Evolutionary conservation across 1,140 invertebrate species (phyloP).

Genomic region (Stenopsyche tienmushanensis): DNA sequence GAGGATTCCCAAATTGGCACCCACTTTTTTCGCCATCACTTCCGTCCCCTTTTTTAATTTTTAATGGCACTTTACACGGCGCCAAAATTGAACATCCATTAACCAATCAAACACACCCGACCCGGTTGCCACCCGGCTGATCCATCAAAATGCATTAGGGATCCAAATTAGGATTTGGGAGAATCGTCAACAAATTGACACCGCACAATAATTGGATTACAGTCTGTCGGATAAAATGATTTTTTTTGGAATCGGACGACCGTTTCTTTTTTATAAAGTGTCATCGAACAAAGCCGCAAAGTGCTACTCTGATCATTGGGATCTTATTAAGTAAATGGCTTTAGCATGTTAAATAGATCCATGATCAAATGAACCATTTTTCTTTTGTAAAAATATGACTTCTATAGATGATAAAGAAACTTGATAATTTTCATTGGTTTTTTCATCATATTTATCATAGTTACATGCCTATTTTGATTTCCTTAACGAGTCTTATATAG

Average conservation of each 20-base stretch:
- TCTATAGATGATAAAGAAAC: too few relatives aligned
- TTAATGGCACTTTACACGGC: conserved; percentile 20
- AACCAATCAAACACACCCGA: conserved; percentile 34
- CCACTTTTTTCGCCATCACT: not conserved
- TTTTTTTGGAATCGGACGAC: not conserved
- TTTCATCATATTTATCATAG: too few relatives aligned
- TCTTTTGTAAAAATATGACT: too few relatives aligned
- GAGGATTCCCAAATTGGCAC: conserved; percentile 7
- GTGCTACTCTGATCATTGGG: too few relatives aligned
- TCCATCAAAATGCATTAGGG: conserved; percentile 28
- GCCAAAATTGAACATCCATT: conserved; percentile 39
- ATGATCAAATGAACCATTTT: too few relatives aligned
- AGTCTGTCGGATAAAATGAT: not conserved
- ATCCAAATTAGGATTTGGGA: conserved; percentile 1
- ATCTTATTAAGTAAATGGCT: too few relatives aligned
- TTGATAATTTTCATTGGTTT: too few relatives aligned
- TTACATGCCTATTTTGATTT: too few relatives aligned
- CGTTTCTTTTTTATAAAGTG: not conserved
- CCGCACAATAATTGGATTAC: conserved; percentile 20
- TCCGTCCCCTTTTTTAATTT: conserved; percentile 21
- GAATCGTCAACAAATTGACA: conserved; percentile 29
- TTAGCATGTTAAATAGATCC: too few relatives aligned
- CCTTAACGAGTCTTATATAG: too few relatives aligned
- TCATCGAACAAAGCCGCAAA: too few relatives aligned
- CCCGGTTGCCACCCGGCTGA: conserved; percentile 3